Percentiles rank a stretch among this genome's conserved stretches.
Conservation (phyloP, 2,113 vertebrate species). For the Perca fluviatilis region DNA sequence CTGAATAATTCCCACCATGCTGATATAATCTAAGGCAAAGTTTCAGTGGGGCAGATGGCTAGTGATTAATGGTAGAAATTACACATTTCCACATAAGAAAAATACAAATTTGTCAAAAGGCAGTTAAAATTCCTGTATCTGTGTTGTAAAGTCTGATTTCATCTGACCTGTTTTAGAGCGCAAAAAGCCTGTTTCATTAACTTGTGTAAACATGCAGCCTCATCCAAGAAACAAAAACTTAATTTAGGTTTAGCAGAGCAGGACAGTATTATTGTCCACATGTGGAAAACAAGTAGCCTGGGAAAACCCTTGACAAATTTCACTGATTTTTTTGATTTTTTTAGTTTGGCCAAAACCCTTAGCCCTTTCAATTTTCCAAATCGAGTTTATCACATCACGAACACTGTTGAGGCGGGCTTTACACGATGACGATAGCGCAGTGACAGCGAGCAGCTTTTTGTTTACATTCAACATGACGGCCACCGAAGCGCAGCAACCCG, state of each 20-base stretch:
- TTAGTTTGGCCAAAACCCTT: no score
- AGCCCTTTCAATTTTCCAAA: no score
- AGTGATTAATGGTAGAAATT: constrained; percentile 54
- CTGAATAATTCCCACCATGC: constrained; percentile 69
- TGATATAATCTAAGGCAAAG: constrained; percentile 71
- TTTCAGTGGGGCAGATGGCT: constrained; percentile 76
- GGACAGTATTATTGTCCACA: neutral
- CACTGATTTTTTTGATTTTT: no score
- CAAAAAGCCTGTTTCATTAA: neutral
- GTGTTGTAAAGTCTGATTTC: neutral
- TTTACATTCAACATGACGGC: no score
- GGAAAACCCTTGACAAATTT: no score
- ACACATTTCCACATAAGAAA: constrained; percentile 24
- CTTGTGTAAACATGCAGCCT: neutral
- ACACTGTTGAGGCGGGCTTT: no score
- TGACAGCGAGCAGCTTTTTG: no score
- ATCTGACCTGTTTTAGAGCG: neutral
- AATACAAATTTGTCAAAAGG: neutral
- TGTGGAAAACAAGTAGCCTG: neutral
- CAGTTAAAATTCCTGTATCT: neutral
- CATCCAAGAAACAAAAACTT: neutral
- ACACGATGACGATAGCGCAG: no score
- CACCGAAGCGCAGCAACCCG: no score
- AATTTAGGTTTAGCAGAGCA: neutral
- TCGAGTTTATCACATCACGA: no score